These are phyloP conservation scores for Pyrgus malvae DNA, from an alignment of 2,888 invertebrate species.

Conservation along the genomic window DNA sequence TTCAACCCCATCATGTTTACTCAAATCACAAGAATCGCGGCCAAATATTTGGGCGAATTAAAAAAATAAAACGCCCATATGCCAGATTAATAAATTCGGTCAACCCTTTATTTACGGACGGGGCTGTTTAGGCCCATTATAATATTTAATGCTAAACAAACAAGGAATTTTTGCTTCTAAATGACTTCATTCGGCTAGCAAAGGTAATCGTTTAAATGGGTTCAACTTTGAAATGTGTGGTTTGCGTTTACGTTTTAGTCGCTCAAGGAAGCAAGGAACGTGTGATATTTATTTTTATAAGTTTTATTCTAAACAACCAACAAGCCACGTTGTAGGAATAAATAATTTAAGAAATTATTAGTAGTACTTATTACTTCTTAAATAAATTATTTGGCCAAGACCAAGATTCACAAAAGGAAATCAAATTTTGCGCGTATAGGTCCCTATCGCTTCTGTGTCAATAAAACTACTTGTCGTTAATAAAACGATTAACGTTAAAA, in stretches of 20 bases:
- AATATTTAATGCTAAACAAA: conserved; percentile 79
- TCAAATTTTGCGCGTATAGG: too few species aligned
- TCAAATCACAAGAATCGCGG: conserved; percentile 29
- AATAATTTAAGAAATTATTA: too few species aligned
- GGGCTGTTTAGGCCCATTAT: conserved; percentile 73
- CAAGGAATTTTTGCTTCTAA: conserved; percentile 64
- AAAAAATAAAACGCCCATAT: conserved; percentile 43
- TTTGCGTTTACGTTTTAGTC: conserved; percentile 37
- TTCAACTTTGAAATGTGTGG: conserved; percentile 27
- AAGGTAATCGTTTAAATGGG: conserved; percentile 40
- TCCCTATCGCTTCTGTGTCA: too few species aligned
- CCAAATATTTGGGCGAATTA: conserved; percentile 52
- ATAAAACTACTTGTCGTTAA: too few species aligned
- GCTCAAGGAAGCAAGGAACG: too few species aligned
- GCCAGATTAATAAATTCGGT: conserved; percentile 63
- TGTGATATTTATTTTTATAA: too few species aligned
- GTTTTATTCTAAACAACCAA: too few species aligned
- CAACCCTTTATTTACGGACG: conserved; percentile 75
- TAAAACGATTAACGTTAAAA: too few species aligned
- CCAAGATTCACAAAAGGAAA: too few species aligned
- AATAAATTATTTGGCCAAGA: too few species aligned
- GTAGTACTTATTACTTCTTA: too few species aligned
- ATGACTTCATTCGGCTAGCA: conserved; percentile 62
- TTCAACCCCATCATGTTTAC: conserved; percentile 13
- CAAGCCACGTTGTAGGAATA: too few species aligned